Conservation (phyloP, 1,140 invertebrate species). For the Tribolium madens region DNA sequence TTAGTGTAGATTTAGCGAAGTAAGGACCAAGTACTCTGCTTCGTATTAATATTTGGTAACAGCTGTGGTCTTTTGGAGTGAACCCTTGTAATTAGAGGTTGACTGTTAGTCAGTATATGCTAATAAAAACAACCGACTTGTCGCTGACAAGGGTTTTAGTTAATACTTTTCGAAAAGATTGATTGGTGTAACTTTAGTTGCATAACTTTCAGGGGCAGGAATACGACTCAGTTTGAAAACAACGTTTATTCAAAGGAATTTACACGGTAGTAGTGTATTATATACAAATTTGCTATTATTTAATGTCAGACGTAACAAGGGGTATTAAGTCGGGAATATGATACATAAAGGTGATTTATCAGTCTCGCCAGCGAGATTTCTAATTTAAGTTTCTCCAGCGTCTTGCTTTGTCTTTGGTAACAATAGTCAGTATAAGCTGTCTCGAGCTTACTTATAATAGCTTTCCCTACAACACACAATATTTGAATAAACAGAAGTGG, state of each 20-base stretch:
- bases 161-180: constrained; percentile 28
- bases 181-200: constrained; percentile 7
- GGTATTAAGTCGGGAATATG: constrained; percentile 34
- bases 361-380: constrained; percentile 27
- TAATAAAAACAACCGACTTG: constrained; percentile 42
- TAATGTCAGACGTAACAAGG: constrained; percentile 32
- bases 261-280: not conserved
- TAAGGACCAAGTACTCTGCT: constrained; percentile 33
- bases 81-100: constrained; percentile 45
- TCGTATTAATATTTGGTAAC: constrained; percentile 43
- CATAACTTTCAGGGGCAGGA: not conserved
- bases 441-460: constrained; percentile 33
- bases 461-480: constrained; percentile 33
- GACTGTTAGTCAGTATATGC: constrained; percentile 39
- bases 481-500: constrained; percentile 37
- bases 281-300: constrained; percentile 32
- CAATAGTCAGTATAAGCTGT: constrained; percentile 36
- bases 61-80: constrained; percentile 40
- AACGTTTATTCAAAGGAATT: not conserved
- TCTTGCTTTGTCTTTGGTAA: constrained; percentile 35
- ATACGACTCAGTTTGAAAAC: not conserved
- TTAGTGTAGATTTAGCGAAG: not conserved
- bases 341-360: constrained; percentile 38
- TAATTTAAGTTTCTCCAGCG: constrained; percentile 37
- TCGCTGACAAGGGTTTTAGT: constrained; percentile 31